Conservation (phyloP, 2,113 vertebrate species). For the Tetrao urogallus region DNA sequence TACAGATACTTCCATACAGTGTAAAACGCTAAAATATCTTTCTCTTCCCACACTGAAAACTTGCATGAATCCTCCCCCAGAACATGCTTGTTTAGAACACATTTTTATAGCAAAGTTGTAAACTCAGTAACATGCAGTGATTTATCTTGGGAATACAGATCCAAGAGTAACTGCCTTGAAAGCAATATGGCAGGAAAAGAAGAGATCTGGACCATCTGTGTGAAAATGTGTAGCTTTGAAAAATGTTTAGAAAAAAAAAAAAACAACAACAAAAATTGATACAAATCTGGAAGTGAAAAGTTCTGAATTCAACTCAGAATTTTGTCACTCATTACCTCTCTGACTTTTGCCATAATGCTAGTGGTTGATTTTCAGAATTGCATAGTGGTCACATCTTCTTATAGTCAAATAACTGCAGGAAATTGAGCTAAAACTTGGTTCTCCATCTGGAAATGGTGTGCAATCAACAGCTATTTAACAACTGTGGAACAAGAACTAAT, state of each 20-base stretch:
- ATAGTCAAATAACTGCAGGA: neutral
- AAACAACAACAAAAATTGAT: neutral
- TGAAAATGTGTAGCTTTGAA: slow-evolving; percentile 43
- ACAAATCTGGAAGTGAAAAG: slow-evolving; percentile 11
- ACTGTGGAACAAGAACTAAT: neutral
- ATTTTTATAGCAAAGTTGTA: slow-evolving; percentile 17
- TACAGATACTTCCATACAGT: neutral
- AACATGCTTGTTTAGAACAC: slow-evolving; percentile 13
- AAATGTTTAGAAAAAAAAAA: neutral
- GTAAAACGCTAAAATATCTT: slow-evolving; percentile 14
- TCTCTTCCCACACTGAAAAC: neutral
- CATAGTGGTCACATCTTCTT: neutral
- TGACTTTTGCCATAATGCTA: neutral
- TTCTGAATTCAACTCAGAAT: neutral
- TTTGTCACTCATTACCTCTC: neutral
- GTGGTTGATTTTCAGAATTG: neutral
- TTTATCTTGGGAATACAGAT: slow-evolving; percentile 37
- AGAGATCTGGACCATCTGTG: slow-evolving; percentile 29
- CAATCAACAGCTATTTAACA: neutral
- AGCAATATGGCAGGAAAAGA: neutral
- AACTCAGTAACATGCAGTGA: neutral
- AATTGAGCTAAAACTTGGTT: neutral
- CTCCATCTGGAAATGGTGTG: neutral
- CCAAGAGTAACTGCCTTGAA: neutral
- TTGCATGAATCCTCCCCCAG: neutral